Conservation (phyloP, 2,113 vertebrate genomes). For the Upupa epops region DNA sequence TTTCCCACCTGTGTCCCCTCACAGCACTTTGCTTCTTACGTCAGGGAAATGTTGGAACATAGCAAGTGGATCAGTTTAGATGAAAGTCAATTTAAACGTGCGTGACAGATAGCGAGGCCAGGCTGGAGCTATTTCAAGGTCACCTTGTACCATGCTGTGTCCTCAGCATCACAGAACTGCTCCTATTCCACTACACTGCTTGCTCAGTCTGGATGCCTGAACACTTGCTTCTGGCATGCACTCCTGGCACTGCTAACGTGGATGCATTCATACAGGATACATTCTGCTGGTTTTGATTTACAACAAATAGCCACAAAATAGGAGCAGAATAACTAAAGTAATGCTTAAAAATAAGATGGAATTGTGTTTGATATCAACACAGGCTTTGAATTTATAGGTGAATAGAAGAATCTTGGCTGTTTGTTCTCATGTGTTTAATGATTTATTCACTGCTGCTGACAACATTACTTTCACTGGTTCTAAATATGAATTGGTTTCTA, state of each 20-base stretch:
- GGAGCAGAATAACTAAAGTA: not conserved
- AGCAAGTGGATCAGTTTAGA: not conserved
- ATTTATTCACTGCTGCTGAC: not conserved
- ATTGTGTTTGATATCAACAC: not conserved
- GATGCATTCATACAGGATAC: not conserved
- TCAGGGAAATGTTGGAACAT: not conserved
- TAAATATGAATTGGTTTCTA: conserved; percentile 6
- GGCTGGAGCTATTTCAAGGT: not conserved
- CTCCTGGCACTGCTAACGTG: not conserved
- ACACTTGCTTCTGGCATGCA: not conserved
- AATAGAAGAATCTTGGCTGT: not conserved
- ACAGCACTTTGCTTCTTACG: not conserved
- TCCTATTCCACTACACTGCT: not conserved
- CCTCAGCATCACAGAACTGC: not conserved
- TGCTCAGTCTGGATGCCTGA: not conserved
- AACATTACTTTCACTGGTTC: not conserved
- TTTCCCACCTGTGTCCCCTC: not conserved
- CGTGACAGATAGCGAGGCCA: not conserved
- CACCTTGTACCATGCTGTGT: not conserved
- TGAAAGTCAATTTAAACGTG: not conserved
- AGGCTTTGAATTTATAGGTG: not conserved
- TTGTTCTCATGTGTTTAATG: not conserved
- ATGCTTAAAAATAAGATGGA: not conserved
- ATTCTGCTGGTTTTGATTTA: not conserved
- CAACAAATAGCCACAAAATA: not conserved